Conservation (phyloP, 2,113 vertebrate genomes). For the Elaphurus davidianus region DNA sequence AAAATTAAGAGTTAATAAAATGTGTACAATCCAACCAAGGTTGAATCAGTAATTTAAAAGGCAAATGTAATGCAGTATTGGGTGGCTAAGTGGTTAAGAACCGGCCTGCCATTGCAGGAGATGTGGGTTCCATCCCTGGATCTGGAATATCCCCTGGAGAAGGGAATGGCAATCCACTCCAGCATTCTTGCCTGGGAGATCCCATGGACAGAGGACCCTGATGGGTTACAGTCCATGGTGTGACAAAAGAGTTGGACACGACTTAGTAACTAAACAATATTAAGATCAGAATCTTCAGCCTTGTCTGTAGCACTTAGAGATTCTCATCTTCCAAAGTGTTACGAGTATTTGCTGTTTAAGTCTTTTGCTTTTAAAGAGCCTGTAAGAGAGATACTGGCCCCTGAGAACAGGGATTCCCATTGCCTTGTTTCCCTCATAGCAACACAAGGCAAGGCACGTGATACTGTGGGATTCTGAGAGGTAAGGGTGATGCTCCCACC, state of each 20-base stretch:
- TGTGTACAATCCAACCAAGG: conserved; percentile 6
- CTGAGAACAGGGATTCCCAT: neutral
- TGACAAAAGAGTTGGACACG: neutral
- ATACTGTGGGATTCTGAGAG: neutral
- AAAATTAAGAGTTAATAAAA: conserved; percentile 50
- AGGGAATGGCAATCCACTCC: neutral
- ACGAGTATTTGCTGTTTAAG: conserved; percentile 37
- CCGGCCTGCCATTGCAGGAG: neutral
- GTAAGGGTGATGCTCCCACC: neutral
- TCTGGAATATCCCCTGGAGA: neutral
- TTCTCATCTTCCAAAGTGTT: conserved; percentile 44
- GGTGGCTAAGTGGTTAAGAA: neutral
- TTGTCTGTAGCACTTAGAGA: conserved; percentile 20
- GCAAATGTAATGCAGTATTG: conserved; percentile 1
- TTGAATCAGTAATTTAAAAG: conserved; percentile 30
- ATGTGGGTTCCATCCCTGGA: neutral
- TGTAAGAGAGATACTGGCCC: conserved; percentile 2
- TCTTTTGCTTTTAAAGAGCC: conserved; percentile 48
- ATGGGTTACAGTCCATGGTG: neutral
- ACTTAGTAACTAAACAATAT: neutral
- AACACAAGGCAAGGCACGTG: neutral
- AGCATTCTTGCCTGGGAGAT: neutral
- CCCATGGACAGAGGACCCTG: neutral
- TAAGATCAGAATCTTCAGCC: conserved; percentile 33
- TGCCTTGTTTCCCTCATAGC: neutral